These are phyloP conservation scores for Neoseiulus cucumeris DNA, from an alignment of 1,140 invertebrate genomes.

Conservation along the genomic window DNA sequence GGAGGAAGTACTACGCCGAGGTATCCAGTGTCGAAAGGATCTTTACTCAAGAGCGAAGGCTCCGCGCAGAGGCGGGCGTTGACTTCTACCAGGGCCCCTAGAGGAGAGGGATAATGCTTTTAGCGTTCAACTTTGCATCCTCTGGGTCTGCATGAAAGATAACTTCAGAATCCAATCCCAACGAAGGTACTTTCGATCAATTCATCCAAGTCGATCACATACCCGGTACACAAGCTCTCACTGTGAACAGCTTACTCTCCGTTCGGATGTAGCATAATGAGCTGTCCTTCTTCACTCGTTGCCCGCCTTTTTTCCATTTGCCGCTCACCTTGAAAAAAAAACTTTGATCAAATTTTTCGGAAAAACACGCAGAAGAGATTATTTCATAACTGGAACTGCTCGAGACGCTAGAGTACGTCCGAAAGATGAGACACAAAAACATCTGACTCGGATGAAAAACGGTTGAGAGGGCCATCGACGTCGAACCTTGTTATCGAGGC, in stretches of 20 bases:
- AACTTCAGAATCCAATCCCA: no score
- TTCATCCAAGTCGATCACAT: neutral
- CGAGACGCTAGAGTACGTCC: no score
- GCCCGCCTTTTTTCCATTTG: slow-evolving; percentile 15
- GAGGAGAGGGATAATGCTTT: no score
- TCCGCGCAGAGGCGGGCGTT: neutral
- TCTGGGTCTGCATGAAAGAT: no score
- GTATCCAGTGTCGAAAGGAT: neutral
- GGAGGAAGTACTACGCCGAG: neutral
- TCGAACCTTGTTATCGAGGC: slow-evolving; percentile 14
- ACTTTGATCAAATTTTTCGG: no score
- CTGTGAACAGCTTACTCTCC: neutral
- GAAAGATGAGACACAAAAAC: no score
- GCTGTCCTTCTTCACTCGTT: slow-evolving; percentile 8
- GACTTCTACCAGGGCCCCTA: neutral
- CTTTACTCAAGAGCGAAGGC: neutral
- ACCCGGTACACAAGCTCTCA: neutral
- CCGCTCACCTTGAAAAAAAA: neutral
- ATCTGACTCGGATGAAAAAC: no score
- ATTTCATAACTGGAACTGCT: no score
- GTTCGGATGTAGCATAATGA: slow-evolving; percentile 6
- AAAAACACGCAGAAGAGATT: no score
- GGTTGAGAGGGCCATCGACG: no score
- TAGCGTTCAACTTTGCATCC: no score
- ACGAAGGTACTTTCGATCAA: no score